Evolutionary conservation across 2,888 invertebrate species (phyloP), one percentile per base, ranked within the genome.

Genomic region (Tetanocera ferruginea): DNA sequence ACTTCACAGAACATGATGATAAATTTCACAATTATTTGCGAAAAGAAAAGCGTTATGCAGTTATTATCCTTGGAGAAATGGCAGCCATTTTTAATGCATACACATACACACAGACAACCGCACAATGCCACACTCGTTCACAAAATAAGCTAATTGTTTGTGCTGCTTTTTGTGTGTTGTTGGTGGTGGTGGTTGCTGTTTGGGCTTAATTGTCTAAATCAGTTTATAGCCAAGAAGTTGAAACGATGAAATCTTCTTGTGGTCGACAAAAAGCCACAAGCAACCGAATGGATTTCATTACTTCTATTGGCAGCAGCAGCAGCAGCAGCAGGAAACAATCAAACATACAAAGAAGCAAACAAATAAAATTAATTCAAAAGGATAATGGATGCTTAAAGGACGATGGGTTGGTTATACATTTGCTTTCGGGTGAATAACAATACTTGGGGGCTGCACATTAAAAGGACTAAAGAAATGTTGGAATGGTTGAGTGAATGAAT

Each of bases 171-270:
- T 66, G 66, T 31, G 64, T n/a, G 43, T 11, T 8, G n/a, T 49
- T 55, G 31, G 14, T 23, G 31, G 25, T 49, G 69, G 69, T 25
- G 28, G 69, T 17, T 37, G 69, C 19, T 49, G 34, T 25, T 60
- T 73, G 43, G 73, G 60, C 62, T 87, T 89, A 88, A 88, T 88
- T 89, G 88, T 84, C 88, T 85, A 86, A 88, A 88, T 88, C 84
- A 85, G 85, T 88, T 89, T 89, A 88, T 83, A 86, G 85, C 85
- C 87, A 88, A 89, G 86, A 64, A 74, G 74, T 51, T 64, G 64
- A 25, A 14, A 64, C 19, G 49, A 57, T 28, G 69, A 34, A 17
- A 70, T 51, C 37, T 43, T 43, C 43, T 69, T 78, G 74, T 52
- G 67, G 57, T 43, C 23, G 43, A 43, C 64, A 49, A 51, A 69